These are phyloP conservation scores for Phrynocephalus vlangalii DNA, from an alignment of 2,797 vertebrate species.

Conservation along the genomic window DNA sequence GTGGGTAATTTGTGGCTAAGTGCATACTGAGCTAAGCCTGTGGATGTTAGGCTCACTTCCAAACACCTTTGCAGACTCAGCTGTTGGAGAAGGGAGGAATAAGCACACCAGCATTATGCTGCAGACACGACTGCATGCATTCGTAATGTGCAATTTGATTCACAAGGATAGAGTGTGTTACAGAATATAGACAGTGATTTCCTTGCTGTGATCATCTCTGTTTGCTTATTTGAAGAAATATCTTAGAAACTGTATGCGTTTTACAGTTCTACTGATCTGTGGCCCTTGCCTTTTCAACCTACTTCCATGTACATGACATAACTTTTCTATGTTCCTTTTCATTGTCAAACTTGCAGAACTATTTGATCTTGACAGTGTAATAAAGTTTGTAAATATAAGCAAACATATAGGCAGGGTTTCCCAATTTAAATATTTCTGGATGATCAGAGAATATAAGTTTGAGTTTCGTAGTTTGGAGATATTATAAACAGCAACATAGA, in stretches of 20 bases:
- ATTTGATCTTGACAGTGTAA: neutral
- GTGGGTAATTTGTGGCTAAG: too few relatives aligned
- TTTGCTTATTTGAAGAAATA: neutral
- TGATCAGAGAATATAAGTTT: neutral
- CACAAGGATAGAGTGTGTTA: neutral
- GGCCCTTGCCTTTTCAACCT: neutral
- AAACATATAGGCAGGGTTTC: neutral
- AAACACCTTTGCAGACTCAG: neutral
- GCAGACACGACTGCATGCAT: neutral
- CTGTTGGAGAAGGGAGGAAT: neutral
- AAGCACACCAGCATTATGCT: neutral
- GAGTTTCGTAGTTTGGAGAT: neutral
- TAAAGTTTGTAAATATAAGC: neutral
- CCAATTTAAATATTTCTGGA: neutral
- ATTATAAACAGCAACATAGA: neutral
- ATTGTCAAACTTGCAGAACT: conserved; percentile 5
- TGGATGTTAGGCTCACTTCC: too few relatives aligned
- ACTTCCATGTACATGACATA: neutral
- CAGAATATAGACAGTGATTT: neutral
- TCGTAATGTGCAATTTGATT: neutral
- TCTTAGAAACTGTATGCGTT: neutral
- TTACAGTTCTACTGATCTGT: neutral
- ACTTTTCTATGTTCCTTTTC: neutral
- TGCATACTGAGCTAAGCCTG: too few relatives aligned
- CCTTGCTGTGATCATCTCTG: neutral